Evolutionary conservation across 2,888 invertebrate genomes (phyloP).

Genomic region (Noctua janthe): DNA sequence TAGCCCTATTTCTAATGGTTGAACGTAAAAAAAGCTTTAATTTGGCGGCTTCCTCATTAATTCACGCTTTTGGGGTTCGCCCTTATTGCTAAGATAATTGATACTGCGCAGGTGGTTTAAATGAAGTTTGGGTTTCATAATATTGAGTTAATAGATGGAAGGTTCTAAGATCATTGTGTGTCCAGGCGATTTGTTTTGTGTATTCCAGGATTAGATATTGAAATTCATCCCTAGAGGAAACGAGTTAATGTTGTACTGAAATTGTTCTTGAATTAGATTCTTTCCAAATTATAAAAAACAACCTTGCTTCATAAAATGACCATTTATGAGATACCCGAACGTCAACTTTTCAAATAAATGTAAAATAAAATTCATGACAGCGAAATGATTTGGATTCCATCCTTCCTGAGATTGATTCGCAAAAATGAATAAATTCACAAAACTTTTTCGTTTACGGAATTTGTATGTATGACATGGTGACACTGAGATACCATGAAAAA

Average conservation of each 20-base stretch:
- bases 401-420: slow-evolving; percentile 20
- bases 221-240: slow-evolving; percentile 1
- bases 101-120: slow-evolving; percentile 62
- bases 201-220: slow-evolving; percentile 12
- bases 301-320: neutral
- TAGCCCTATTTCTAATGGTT: slow-evolving; percentile 61
- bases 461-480: slow-evolving; percentile 18
- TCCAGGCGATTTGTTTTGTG: slow-evolving; percentile 28
- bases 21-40: slow-evolving; percentile 69
- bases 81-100: slow-evolving; percentile 71
- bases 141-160: slow-evolving; percentile 39
- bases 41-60: slow-evolving; percentile 72
- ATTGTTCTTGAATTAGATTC: neutral
- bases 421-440: slow-evolving; percentile 44
- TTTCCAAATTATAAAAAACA: neutral
- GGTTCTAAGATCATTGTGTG: slow-evolving; percentile 19
- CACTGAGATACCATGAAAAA: slow-evolving; percentile 38
- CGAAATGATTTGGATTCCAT: slow-evolving; percentile 33
- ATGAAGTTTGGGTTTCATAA: slow-evolving; percentile 52
- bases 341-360: neutral
- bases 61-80: slow-evolving; percentile 63
- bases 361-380: slow-evolving; percentile 8
- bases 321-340: neutral
- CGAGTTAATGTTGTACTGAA: neutral
- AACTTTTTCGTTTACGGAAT: slow-evolving; percentile 38